Evolutionary conservation across 1,140 invertebrate genomes (phyloP).

Genomic region (Diachasma alloeum): DNA sequence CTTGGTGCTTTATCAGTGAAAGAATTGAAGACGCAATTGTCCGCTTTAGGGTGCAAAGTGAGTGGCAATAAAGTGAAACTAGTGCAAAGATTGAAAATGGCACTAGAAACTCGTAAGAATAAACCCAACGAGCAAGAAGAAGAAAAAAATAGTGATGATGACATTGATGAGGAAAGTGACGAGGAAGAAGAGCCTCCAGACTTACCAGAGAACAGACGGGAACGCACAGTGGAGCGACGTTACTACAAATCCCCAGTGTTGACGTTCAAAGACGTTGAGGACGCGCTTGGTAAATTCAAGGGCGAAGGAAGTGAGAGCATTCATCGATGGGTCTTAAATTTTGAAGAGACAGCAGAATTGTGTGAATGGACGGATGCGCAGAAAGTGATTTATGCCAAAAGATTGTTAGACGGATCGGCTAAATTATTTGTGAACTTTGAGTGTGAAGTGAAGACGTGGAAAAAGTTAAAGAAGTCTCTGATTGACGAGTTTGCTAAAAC

Average conservation of each 20-base stretch:
- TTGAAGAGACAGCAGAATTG: slow-evolving; percentile 29
- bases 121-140: too few species aligned
- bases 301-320: neutral
- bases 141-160: slow-evolving; percentile 16
- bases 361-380: slow-evolving; percentile 33
- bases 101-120: too few species aligned
- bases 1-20: too few species aligned
- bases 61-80: neutral
- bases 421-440: slow-evolving; percentile 38
- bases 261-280: slow-evolving; percentile 24
- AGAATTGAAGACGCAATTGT: too few species aligned
- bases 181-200: neutral
- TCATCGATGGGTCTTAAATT: slow-evolving; percentile 30
- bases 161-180: slow-evolving; percentile 6
- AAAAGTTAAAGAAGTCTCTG: slow-evolving; percentile 26
- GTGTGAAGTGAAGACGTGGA: slow-evolving; percentile 30
- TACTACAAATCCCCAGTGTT: neutral
- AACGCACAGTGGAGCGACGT: too few species aligned
- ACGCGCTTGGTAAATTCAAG: neutral
- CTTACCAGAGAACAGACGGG: too few species aligned
- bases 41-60: too few species aligned
- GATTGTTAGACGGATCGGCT: slow-evolving; percentile 33
- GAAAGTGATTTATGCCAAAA: slow-evolving; percentile 29
- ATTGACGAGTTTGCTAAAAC: slow-evolving; percentile 33
- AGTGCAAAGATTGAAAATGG: too few species aligned